These are phyloP conservation scores for Arctocebus calabarensis DNA, from an alignment of 2,797 vertebrate species.

Conservation along the genomic window DNA sequence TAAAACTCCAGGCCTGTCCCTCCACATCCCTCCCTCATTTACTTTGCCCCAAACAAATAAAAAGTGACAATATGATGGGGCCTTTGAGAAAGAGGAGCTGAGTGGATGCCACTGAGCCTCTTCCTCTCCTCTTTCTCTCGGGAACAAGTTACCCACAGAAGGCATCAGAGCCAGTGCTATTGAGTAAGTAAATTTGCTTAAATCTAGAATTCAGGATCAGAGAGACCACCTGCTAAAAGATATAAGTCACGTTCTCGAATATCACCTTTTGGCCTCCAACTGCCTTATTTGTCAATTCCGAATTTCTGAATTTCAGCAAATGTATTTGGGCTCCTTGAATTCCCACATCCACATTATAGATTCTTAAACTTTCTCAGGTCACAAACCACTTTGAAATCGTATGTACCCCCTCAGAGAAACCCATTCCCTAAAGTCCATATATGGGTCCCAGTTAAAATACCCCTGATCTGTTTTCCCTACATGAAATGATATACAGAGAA, in stretches of 20 bases:
- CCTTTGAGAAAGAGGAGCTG: neutral
- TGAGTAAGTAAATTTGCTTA: neutral
- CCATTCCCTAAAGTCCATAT: neutral
- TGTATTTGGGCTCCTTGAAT: too few species aligned
- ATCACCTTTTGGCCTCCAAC: neutral
- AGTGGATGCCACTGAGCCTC: neutral
- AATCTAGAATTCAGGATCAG: neutral
- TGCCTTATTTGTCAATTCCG: neutral
- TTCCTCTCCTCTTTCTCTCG: neutral
- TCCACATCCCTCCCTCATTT: neutral
- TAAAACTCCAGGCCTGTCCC: neutral
- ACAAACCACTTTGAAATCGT: neutral
- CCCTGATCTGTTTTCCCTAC: neutral
- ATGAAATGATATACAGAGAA: neutral
- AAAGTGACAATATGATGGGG: neutral
- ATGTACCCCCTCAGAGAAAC: neutral
- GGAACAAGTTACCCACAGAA: neutral
- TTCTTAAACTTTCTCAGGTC: neutral
- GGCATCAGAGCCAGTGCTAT: neutral
- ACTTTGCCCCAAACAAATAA: neutral
- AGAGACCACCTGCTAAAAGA: neutral
- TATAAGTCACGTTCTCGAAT: neutral
- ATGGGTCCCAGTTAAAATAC: neutral
- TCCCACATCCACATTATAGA: neutral
- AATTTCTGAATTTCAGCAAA: neutral